Base-by-base conservation (phyloP, 2,113 vertebrate species). In the Cyanoliseus patagonus region DNA sequence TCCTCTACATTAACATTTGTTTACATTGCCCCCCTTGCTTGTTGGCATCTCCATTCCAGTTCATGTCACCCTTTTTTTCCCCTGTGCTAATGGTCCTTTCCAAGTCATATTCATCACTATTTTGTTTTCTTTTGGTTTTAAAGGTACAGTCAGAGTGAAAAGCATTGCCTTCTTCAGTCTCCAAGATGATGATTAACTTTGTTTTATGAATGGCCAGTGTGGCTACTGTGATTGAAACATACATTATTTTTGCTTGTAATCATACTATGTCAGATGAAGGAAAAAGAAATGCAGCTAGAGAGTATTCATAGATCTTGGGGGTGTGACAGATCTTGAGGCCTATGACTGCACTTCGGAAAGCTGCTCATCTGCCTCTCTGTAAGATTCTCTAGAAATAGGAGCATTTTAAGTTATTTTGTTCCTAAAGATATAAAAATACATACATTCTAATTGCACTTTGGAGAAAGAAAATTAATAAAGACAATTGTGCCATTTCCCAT, bases 391-490 rank as follows among this genome's bases (percentile, higher is more conserved):
- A 78, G 86, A 67, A 90, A 92, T 28, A 83, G 70, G 72, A 72
- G 10, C 9, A 41, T 86, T 92, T 88, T 55, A 88, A 55, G 51
- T 80, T 77, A 83, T 74, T 81, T 94, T 83, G 24, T 61, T 88
- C 68, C 46, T 81, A 82, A 89, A 91, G 51, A 63, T 61, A 55
- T 70, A 94, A 93, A 93, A 93, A 75, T 73, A 68, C 16, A 84
- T 87, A 89, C 47, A 83, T 83, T 81, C 62, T 91, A 92, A 93
- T 88, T 84, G 52, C 39, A 88, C 31, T 95, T 92, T 19, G 37
- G 81, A 92, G 88, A 90, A 94, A 44, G 62, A 88, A 94, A 92
- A 90, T 88, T 95, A 96, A 79, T 90, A 94, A 96, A 90, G 86
- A 92, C 73, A 86, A 81, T 51, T 82, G 55, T 0, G 5, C 83